Base-by-base conservation (phyloP, 2,888 invertebrate genomes). In the Pomacea canaliculata region DNA sequence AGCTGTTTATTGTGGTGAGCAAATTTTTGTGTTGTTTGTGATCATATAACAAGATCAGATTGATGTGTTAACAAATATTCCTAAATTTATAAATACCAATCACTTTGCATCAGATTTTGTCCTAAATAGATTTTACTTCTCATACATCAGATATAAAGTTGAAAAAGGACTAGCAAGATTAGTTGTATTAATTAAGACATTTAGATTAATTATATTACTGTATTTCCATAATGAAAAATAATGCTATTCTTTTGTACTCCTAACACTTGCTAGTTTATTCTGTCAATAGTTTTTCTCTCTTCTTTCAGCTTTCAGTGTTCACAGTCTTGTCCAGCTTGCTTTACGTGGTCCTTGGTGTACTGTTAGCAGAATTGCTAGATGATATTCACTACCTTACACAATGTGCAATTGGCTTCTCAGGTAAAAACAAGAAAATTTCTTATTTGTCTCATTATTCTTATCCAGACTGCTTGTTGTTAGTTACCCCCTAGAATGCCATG, bases 331-430 rank as follows among this genome's bases (percentile, higher is more conserved):
- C 93, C 48, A 93, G 93, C 80, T 79, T 90, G 1, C 90, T 92
- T 79, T 92, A 93, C 73, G 92, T 93, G 19, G 89, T 83, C 1
- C 83, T 94, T 46, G 92, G 92, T 27, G 88, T 91, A 71, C 74
- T 86, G 0, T 85, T 92, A 0, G 91, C 91, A n/a, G 87, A 91
- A 37, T 62, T 92, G 19, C 87, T 92, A 2, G 90, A 91, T 5
- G 91, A 92, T 80, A 89, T 90, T 67, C 88, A 87, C 8, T 92
- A 93, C 82, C 90, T 92, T 66, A 91, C 91, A 1, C 90, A 92
- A 8, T 94, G 94, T 88, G 93, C 94, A 18, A 93, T 94, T 67
- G 94, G 94, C 27, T 94, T 94, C 83, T 94, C 94, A 86, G 93
- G 93, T 93, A 80, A 83, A 80, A 78, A 65, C 46, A 59, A 56